Conservation (phyloP, 1,140 invertebrate genomes). For the Hycleus phaleratus region DNA sequence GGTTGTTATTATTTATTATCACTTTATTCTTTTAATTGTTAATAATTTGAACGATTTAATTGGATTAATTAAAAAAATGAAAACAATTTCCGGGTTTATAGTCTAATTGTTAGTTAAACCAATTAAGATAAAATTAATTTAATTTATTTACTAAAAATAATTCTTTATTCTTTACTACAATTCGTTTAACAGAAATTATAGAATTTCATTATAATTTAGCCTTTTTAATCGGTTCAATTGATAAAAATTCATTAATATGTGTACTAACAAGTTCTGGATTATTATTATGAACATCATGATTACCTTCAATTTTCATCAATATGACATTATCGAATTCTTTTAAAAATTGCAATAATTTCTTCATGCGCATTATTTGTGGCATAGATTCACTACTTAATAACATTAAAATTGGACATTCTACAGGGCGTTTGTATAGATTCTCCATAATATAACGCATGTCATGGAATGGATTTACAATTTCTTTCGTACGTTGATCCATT, state of each 20-base stretch:
- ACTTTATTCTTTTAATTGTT: no score
- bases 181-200: no score
- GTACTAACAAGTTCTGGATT: slow-evolving; percentile 47
- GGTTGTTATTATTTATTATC: no score
- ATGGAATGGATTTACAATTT: slow-evolving; percentile 18
- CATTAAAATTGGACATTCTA: slow-evolving; percentile 36
- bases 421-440: slow-evolving; percentile 24
- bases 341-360: slow-evolving; percentile 4
- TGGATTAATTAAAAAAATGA: no score
- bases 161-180: no score
- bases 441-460: slow-evolving; percentile 29
- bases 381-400: slow-evolving; percentile 26
- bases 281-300: slow-evolving; percentile 58
- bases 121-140: no score
- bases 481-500: slow-evolving; percentile 28
- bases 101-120: no score
- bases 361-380: background rate
- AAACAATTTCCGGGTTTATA: no score
- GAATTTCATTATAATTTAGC: no score
- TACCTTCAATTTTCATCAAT: slow-evolving; percentile 45
- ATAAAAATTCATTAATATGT: slow-evolving; percentile 41
- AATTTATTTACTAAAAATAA: no score
- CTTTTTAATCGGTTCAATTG: no score
- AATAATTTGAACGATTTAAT: no score
- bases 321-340: slow-evolving; percentile 29